A percentile compares a stretch with the other conserved stretches of the same genome.
Conservation (phyloP, 2,888 invertebrate genomes). For the Elmis aenea region DNA sequence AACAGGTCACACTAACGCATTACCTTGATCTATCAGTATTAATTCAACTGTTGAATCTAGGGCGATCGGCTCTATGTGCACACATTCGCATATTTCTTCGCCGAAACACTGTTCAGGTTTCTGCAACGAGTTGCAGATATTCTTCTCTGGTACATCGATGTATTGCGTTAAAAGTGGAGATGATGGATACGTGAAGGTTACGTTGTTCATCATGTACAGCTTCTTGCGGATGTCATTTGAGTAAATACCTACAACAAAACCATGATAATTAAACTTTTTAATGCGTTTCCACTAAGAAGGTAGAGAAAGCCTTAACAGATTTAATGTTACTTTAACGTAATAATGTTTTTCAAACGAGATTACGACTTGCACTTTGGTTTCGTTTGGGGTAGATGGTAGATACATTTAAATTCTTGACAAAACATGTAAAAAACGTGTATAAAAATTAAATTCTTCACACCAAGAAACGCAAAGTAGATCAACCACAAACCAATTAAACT, state of each 20-base stretch:
- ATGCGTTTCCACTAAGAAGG: not conserved
- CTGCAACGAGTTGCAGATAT: conserved; percentile 49
- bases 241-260: not conserved
- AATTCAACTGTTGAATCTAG: conserved; percentile 68
- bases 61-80: conserved; percentile 64
- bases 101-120: conserved; percentile 36
- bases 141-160: conserved; percentile 52
- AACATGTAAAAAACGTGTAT: too few relatives aligned
- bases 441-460: too few relatives aligned
- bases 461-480: too few relatives aligned
- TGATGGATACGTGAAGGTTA: conserved; percentile 70
- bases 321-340: too few relatives aligned
- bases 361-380: too few relatives aligned
- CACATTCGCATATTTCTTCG: conserved; percentile 62
- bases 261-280: not conserved
- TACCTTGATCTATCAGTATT: conserved; percentile 71
- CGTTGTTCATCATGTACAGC: conserved; percentile 56
- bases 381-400: too few relatives aligned
- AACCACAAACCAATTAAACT: too few relatives aligned
- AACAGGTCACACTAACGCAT: conserved; percentile 21
- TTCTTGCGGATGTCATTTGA: too few relatives aligned
- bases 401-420: too few relatives aligned
- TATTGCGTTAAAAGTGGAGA: conserved; percentile 73
- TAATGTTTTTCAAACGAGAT: too few relatives aligned
- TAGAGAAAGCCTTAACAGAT: too few relatives aligned